Conservation (phyloP, 2,113 vertebrate genomes). For the Corythaeola cristata region DNA sequence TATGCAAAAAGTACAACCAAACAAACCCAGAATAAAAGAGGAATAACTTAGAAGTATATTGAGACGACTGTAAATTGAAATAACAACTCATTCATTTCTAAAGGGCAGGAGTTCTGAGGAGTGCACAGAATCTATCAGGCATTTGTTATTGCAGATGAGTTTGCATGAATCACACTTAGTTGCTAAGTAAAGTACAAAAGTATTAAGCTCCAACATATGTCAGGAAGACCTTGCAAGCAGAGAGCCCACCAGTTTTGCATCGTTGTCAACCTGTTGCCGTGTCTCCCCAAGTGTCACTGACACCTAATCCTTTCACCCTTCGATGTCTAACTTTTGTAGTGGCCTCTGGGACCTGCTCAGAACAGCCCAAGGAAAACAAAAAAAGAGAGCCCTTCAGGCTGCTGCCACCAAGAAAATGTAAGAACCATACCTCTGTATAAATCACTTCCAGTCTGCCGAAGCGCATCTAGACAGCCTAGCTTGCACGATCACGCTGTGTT, state of each 20-base stretch:
- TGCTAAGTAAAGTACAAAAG: neutral
- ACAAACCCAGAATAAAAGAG: neutral
- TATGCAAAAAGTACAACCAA: neutral
- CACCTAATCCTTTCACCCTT: neutral
- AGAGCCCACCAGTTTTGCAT: neutral
- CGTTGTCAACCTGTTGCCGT: neutral
- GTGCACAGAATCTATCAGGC: neutral
- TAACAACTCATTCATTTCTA: neutral
- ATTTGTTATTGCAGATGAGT: neutral
- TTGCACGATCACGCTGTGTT: neutral
- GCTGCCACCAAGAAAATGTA: neutral
- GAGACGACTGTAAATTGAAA: neutral
- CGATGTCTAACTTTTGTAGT: neutral
- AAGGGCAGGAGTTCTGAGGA: neutral
- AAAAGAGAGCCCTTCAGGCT: neutral
- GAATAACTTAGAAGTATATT: neutral
- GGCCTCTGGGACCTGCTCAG: neutral
- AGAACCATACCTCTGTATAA: neutral
- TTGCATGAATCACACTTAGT: neutral
- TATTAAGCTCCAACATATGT: neutral
- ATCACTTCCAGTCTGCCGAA: neutral
- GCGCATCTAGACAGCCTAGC: neutral
- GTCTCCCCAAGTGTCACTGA: neutral
- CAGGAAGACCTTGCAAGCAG: neutral
- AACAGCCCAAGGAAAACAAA: neutral